A percentile compares a stretch with the other conserved stretches of the same genome.
phyloP scores from a whole-genome alignment of 2,797 vertebrate species.

The Huso huso region DNA sequence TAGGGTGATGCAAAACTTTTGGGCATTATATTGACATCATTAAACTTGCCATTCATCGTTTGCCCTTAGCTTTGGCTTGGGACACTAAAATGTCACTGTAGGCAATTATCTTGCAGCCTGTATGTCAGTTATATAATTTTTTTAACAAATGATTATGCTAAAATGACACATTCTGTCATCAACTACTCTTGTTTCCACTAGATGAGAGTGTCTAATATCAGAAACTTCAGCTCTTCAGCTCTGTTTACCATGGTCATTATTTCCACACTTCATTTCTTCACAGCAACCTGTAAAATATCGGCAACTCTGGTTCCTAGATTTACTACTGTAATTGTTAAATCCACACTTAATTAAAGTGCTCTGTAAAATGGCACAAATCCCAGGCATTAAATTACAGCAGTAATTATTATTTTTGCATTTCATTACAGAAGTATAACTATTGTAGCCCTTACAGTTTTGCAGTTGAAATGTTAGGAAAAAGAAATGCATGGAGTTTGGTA shows the following conservation, averaged over 20 bases:
- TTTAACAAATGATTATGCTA: neutral
- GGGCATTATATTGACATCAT: too few species aligned
- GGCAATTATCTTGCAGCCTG: slow-evolving; percentile 1
- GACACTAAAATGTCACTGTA: neutral
- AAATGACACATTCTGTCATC: neutral
- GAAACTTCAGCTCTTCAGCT: neutral
- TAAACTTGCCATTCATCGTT: too few species aligned
- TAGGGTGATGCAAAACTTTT: too few species aligned
- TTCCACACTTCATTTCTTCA: slow-evolving; percentile 10
- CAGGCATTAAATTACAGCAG: neutral
- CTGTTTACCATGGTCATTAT: slow-evolving; percentile 8
- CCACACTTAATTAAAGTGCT: neutral
- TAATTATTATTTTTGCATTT: slow-evolving; percentile 6
- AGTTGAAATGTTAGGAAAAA: neutral
- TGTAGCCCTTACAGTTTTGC: neutral
- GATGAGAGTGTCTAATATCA: neutral
- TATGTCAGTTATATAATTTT: neutral
- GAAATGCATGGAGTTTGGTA: slow-evolving; percentile 1
- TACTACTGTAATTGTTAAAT: neutral
- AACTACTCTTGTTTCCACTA: neutral
- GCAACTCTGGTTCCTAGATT: neutral
- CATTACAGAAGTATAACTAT: neutral
- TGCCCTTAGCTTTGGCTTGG: neutral
- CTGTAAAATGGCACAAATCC: slow-evolving; percentile 1
- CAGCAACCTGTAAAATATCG: neutral